Conservation (phyloP, 1,140 invertebrate species). For the Heliconius congener region DNA sequence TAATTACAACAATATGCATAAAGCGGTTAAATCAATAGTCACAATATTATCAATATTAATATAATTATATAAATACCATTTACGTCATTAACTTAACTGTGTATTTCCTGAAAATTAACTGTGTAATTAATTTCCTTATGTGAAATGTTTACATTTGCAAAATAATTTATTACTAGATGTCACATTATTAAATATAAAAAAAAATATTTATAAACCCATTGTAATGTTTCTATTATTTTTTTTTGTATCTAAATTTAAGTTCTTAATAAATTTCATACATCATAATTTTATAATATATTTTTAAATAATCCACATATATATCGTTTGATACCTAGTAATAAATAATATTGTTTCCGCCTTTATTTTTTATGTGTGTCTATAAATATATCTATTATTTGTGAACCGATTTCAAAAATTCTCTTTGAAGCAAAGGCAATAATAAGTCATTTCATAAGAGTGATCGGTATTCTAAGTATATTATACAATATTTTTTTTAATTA, state of each 20-base stretch:
- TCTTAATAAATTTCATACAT: background rate
- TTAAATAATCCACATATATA: background rate
- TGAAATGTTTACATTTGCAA: background rate
- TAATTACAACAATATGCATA: background rate
- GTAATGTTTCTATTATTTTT: too few relatives aligned
- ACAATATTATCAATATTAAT: constrained; percentile 10
- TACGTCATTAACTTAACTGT: background rate
- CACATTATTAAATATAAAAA: background rate
- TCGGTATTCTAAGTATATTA: constrained; percentile 2
- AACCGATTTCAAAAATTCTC: too few relatives aligned
- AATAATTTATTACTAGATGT: background rate
- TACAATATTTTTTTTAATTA: constrained; percentile 5
- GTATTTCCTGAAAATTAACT: background rate
- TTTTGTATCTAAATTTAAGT: too few relatives aligned
- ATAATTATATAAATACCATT: background rate
- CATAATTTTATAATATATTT: background rate
- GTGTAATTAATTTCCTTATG: background rate
- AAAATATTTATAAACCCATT: background rate
- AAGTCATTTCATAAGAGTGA: background rate
- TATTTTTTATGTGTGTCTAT: too few relatives aligned
- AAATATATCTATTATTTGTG: too few relatives aligned
- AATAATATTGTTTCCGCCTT: background rate
- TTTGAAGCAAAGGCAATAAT: background rate
- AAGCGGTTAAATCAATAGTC: background rate
- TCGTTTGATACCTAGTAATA: background rate